Conservation (phyloP, 2,888 invertebrate genomes). For the Drosophila mimetica region DNA sequence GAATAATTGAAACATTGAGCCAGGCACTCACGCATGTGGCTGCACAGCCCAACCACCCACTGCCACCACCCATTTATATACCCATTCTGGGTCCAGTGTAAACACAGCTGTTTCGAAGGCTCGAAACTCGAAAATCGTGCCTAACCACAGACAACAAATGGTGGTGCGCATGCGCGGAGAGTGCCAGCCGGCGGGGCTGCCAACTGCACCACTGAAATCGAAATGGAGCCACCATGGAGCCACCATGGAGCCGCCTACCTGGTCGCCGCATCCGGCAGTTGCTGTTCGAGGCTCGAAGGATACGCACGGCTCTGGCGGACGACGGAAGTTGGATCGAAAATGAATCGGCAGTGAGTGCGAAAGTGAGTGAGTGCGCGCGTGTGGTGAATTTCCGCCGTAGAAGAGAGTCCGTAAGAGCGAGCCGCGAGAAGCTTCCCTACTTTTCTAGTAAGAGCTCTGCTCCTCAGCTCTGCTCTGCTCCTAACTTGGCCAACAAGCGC, state of each 20-base stretch:
- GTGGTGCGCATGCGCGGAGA: constrained; percentile 62
- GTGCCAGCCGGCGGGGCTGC: constrained; percentile 40
- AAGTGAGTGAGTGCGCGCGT: constrained; percentile 36
- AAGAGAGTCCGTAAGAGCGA: constrained; percentile 56
- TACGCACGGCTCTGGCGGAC: constrained; percentile 78
- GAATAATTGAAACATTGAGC: constrained; percentile 72
- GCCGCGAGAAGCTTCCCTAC: constrained; percentile 23
- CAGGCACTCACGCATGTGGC: constrained; percentile 56
- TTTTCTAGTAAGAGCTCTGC: constrained; percentile 39
- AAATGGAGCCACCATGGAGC: constrained; percentile 45
- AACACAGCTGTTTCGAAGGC: constrained; percentile 71
- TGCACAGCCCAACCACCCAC: constrained; percentile 8
- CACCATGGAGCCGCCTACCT: too few species aligned
- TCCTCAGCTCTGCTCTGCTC: constrained; percentile 18
- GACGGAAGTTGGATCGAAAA: constrained; percentile 46
- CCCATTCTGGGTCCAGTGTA: constrained; percentile 56
- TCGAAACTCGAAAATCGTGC: constrained; percentile 43
- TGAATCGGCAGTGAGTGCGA: constrained; percentile 46
- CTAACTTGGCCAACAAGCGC: too few species aligned
- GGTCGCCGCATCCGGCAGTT: constrained; percentile 65
- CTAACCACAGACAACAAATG: constrained; percentile 77
- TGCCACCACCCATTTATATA: constrained; percentile 10
- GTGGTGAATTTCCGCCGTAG: constrained; percentile 65
- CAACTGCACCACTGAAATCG: constrained; percentile 54
- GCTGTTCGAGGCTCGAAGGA: constrained; percentile 83